These are phyloP conservation scores for Xanthia icteritia DNA, from an alignment of 2,888 invertebrate genomes.

Conservation along the genomic window DNA sequence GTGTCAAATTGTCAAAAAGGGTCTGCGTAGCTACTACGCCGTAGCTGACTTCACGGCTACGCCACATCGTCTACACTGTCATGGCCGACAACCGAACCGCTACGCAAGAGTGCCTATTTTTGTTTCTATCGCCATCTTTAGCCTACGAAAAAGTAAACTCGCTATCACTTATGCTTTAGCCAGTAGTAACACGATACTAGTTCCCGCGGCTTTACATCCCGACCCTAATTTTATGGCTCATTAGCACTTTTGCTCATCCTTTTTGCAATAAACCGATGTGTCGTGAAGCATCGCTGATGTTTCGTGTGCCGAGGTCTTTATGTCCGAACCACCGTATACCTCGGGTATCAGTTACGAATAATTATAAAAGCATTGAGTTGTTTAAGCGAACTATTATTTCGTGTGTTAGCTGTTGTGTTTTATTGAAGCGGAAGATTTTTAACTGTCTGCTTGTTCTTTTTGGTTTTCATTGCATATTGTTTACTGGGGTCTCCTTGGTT, in stretches of 20 bases:
- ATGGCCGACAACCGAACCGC: conserved; percentile 6
- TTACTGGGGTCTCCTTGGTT: background rate
- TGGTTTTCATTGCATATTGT: conserved; percentile 4
- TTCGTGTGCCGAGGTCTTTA: conserved; percentile 72
- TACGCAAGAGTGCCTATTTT: background rate
- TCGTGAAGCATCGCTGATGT: conserved; percentile 71
- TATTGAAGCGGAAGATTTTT: conserved; percentile 45
- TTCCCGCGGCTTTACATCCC: conserved; percentile 75
- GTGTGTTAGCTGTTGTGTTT: conserved; percentile 46
- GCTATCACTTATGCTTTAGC: conserved; percentile 57
- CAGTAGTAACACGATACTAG: conserved; percentile 80
- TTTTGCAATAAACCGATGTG: conserved; percentile 83
- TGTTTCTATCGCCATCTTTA: background rate
- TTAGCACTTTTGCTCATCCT: conserved; percentile 83
- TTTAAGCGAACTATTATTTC: conserved; percentile 55
- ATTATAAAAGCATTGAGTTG: conserved; percentile 59
- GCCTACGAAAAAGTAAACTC: conserved; percentile 3
- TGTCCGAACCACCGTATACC: conserved; percentile 76
- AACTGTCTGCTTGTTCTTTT: conserved; percentile 28
- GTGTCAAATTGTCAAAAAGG: background rate
- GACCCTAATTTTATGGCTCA: conserved; percentile 89
- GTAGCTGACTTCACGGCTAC: conserved; percentile 18
- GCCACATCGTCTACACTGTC: conserved; percentile 12
- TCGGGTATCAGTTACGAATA: conserved; percentile 64
- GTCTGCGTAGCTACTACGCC: conserved; percentile 8